These are phyloP conservation scores for Eira barbara DNA, from an alignment of 2,113 vertebrate species.

Conservation along the genomic window DNA sequence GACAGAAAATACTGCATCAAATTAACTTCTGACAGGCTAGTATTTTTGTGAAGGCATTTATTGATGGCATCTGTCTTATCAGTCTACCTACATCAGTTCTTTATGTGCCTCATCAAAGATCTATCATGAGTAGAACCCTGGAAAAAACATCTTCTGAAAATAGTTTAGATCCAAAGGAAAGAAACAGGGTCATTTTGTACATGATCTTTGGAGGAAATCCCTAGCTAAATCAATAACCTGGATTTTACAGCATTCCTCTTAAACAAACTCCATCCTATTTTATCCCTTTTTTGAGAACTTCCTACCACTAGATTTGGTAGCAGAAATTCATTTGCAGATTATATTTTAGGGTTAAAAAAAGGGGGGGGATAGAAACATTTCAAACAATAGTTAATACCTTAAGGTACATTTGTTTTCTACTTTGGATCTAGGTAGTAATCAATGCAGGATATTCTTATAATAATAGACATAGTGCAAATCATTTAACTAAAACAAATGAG, in stretches of 20 bases:
- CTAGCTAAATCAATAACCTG: constrained; percentile 34
- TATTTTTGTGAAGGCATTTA: constrained; percentile 74
- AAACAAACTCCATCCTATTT: background rate
- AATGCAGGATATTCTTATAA: background rate
- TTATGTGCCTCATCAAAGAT: constrained; percentile 61
- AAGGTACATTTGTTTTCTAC: background rate
- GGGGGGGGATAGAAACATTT: background rate
- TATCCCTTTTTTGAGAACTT: background rate
- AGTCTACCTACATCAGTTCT: constrained; percentile 72
- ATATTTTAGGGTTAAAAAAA: background rate
- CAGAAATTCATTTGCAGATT: constrained; percentile 28
- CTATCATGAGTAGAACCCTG: constrained; percentile 45
- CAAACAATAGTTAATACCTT: background rate
- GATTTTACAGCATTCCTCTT: background rate
- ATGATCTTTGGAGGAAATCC: constrained; percentile 26
- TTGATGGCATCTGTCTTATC: constrained; percentile 68
- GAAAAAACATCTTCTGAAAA: constrained; percentile 43
- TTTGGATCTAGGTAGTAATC: background rate
- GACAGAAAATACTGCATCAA: constrained; percentile 75
- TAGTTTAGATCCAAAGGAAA: constrained; percentile 38
- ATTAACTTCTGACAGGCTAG: constrained; percentile 74
- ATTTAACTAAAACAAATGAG: background rate
- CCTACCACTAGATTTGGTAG: background rate
- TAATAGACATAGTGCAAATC: background rate
- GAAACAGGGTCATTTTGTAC: constrained; percentile 33